Evolutionary conservation across 2,113 vertebrate species (phyloP), one percentile per base, ranked within the genome.

Genomic region (Lepus europaeus): DNA sequence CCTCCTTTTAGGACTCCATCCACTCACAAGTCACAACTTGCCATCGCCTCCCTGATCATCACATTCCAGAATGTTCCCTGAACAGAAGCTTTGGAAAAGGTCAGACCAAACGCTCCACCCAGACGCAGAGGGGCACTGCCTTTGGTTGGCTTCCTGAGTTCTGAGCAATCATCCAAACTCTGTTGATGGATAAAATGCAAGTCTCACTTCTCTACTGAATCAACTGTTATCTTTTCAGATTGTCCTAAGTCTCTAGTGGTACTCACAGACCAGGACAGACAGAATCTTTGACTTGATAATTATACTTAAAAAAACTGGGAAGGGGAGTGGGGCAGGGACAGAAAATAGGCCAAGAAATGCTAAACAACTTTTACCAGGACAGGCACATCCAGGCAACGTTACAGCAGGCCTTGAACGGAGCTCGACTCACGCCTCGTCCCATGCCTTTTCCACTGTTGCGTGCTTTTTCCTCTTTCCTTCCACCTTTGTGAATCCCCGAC

Each of bases 101-200:
- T 51, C 45, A 79, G 22, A 79, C 31, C 20, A 80, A 77, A 83
- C n/a, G 13, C 36, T 78, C 88, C 31, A 76, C 9, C 25, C 31
- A 33, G 69, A 49, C 7, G 10, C 73, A 84, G n/a, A 51, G 61
- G 36, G 61, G 45, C 25, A 72, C 80, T 53, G 36, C 1, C 22
- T 9, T 61, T 31, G 36, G 64, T 53, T 33, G 66, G 51, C 88
- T 66, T 94, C 29, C 31, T 94, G 79, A 69, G 85, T 72, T 87
- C 31, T 81, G 59, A 82, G 23, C 53, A 72, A n/a, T 56, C 69
- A 64, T 78, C 33, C 22, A 64, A 70, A 76, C 49, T 89, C 31
- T 92, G 17, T 56, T 86, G 23, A 31, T 31, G 63, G 9, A 82
- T 66, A 49, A 86, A 82, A 56, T 59, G 2, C 3, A 84, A 33